Percentiles rank a stretch among this genome's conserved stretches.
Evolutionary conservation across 1,140 invertebrate genomes (phyloP).

Genomic region (Hestina assimilis): DNA sequence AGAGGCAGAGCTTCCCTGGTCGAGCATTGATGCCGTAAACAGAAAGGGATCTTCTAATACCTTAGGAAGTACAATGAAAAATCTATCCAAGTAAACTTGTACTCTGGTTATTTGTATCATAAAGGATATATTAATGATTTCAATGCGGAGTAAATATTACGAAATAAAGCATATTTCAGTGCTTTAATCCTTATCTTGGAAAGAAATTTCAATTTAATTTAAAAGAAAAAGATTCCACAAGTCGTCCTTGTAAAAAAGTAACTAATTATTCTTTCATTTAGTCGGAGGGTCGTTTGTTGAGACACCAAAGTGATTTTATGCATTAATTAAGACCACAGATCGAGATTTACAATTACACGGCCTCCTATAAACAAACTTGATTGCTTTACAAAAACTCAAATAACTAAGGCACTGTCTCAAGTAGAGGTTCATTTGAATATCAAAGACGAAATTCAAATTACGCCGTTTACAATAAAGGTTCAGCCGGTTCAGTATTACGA

Average conservation of each 20-base stretch:
- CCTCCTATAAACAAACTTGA: slow-evolving; percentile 76
- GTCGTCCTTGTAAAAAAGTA: background rate
- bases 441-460: slow-evolving; percentile 78
- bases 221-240: background rate
- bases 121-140: too few species aligned
- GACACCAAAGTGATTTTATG: slow-evolving; percentile 48
- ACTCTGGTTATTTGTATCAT: too few species aligned
- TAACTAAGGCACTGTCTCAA: slow-evolving; percentile 78
- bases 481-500: slow-evolving; percentile 71
- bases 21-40: too few species aligned
- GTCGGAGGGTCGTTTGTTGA: background rate
- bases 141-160: too few species aligned
- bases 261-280: slow-evolving; percentile 1
- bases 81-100: too few species aligned
- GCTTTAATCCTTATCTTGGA: too few species aligned
- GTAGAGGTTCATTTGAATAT: slow-evolving; percentile 77
- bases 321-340: slow-evolving; percentile 73
- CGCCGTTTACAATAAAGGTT: slow-evolving; percentile 77
- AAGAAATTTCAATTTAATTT: background rate
- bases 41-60: too few species aligned
- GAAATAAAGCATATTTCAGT: too few species aligned
- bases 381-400: slow-evolving; percentile 79
- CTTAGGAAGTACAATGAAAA: too few species aligned
- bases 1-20: too few species aligned
- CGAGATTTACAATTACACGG: slow-evolving; percentile 74